Evolutionary conservation across 2,888 invertebrate genomes (phyloP), one percentile per base, ranked within the genome.

Genomic region (Aporophyla lueneburgensis): DNA sequence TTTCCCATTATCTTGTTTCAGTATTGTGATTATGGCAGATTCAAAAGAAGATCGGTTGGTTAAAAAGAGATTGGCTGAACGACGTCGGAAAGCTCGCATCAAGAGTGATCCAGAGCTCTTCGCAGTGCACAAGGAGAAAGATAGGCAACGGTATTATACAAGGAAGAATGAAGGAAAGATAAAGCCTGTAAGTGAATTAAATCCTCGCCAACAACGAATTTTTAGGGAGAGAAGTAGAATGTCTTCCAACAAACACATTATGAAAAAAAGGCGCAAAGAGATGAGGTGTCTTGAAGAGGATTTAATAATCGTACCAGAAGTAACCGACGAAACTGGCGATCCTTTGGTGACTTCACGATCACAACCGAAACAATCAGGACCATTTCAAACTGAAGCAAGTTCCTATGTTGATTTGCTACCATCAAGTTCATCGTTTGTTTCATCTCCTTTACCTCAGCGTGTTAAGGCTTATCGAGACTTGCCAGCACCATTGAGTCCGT

Each of bases 201-300:
- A 46, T 49, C 63, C 46, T 63, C 63, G 63, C 46, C 63, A 63
- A 63, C n/a, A 63, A 24, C 46, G 63, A 63, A 63, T 63, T 46
- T 46, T 63, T 46, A 63, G 46, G 63, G 54, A 54, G 63, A 63
- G 62, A 43, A 63, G 62, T 46, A 46, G 62, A 63, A 63, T 62
- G 14, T 43, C 62, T 62, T 62, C 43, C 21, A 62, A 62, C 21
- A 43, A 62, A 49, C 49, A 62, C 62, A n/a, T 43, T 43, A 43
- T 43, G n/a, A 10, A 43, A 62, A 62, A 62, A 62, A 61, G n/a
- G n/a, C 40, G n/a, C 62, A 62, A 43, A 14, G n/a, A 43, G 62
- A 43, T 43, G 62, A 62, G n/a, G 40, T 43, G 43, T 43, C 33
- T 61, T 49, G 49, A 49, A 49, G 49, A 49, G 49, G 49, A 49